Evolutionary conservation across 2,113 vertebrate genomes (phyloP), one percentile per base, ranked within the genome.

Genomic region (Chloroceryle aenea): DNA sequence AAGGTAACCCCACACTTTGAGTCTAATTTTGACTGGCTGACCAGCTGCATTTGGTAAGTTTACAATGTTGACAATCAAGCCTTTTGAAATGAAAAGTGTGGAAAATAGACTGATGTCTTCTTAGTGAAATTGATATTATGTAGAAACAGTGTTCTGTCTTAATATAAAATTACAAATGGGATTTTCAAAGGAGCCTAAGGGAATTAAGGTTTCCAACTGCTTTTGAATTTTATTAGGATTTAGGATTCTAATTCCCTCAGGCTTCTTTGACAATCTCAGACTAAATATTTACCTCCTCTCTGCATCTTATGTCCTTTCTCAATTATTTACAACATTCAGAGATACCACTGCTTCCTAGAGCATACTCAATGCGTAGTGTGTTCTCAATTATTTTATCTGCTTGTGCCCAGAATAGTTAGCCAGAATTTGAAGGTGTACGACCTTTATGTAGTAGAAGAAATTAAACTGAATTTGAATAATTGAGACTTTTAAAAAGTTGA

Each of bases 281-380:
- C 82, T 72, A 94, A 94, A 84, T 92, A 94, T 96, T 96, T 96
- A 93, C 86, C 67, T 94, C 29, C n/a, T 72, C 14, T 88, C 72
- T 95, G 76, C 47, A 81, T 94, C 83, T 84, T 93, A 56, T 20
- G 29, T 56, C 69, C 63, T 93, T 94, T 95, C 76, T 84, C 47
- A 23, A 93, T 90, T 96, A 93, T 92, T 93, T 93, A 87, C 87
- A 81, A 61, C 36, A 8, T 36, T 88, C 78, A 83, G 68, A 91
- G 78, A 80, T 63, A 93, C 43, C 50, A n/a, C 26, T 77, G 55
- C 67, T 93, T 82, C 93, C 75, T 61, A 56, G 88, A 94, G 76
- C 55, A 48, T 63, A 74, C 30, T 36, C 29, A 75, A 74, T 67
- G 34, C n/a, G 21, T 58, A 68, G 45, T 34, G 63, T 30, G 15